Conservation (phyloP, 1,140 invertebrate genomes). For the Eueides isabella region DNA sequence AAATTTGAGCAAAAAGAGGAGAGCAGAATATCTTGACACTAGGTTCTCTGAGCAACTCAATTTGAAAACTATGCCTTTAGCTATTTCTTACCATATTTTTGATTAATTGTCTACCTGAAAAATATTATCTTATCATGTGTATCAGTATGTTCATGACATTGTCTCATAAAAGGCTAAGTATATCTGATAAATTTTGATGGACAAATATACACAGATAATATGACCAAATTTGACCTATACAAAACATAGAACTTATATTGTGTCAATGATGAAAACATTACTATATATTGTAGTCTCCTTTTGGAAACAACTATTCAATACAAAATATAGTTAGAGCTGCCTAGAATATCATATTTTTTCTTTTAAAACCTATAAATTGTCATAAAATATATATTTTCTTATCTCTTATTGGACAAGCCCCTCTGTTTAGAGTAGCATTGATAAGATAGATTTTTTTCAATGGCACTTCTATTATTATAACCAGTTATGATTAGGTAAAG, state of each 20-base stretch:
- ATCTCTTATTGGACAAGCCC: conserved; percentile 27
- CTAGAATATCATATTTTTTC: too few species aligned
- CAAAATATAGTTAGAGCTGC: too few species aligned
- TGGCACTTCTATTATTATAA: neutral
- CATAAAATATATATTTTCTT: conserved; percentile 18
- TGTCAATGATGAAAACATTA: neutral
- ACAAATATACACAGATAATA: neutral
- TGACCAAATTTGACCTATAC: neutral
- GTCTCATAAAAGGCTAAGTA: neutral
- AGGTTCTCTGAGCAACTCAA: too few species aligned
- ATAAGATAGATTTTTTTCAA: conserved; percentile 15
- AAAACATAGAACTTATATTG: too few species aligned
- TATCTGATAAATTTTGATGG: neutral
- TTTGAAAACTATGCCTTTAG: too few species aligned
- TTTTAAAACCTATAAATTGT: neutral
- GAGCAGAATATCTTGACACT: too few species aligned
- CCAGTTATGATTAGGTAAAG: neutral
- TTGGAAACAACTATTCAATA: neutral
- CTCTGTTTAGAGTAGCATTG: neutral
- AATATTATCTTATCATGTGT: conserved; percentile 4
- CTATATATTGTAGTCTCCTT: neutral
- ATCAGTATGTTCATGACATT: conserved; percentile 1
- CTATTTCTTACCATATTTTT: too few species aligned
- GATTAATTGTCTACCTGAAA: neutral
- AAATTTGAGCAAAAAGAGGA: too few species aligned